Percentiles rank a stretch among this genome's conserved stretches.
phyloP scores from a whole-genome alignment of 2,888 invertebrate genomes.

The Lasius platythorax region DNA sequence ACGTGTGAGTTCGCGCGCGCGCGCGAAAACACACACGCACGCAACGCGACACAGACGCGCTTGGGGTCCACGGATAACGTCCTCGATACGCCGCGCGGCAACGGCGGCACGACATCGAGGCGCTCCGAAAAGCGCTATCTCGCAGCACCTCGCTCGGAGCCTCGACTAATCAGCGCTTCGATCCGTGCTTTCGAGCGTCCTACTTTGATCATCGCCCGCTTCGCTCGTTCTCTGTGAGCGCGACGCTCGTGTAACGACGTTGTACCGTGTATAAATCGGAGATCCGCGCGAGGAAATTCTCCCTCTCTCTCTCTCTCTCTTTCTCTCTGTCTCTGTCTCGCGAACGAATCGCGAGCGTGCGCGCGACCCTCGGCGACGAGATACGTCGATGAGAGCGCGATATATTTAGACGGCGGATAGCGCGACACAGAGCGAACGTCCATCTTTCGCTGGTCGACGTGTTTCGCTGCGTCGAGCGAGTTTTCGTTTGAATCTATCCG shows the following conservation, averaged over 20 bases:
- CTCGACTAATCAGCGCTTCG: conserved; percentile 73
- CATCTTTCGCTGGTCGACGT: conserved; percentile 17
- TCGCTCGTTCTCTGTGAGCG: conserved; percentile 48
- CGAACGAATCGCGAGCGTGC: conserved; percentile 43
- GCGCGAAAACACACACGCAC: background rate
- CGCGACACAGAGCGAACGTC: background rate
- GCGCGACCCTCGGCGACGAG: conserved; percentile 24
- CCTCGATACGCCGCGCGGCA: conserved; percentile 79
- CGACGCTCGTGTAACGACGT: conserved; percentile 51
- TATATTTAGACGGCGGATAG: conserved; percentile 49
- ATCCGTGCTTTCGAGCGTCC: conserved; percentile 76
- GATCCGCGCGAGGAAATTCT: conserved; percentile 8
- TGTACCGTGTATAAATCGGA: conserved; percentile 53
- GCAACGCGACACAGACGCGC: too few relatives aligned
- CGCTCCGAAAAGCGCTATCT: conserved; percentile 82
- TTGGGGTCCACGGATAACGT: conserved; percentile 81
- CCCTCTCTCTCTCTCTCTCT: background rate
- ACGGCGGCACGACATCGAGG: conserved; percentile 74
- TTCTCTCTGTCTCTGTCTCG: background rate
- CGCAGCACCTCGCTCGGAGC: conserved; percentile 71
- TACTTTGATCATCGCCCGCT: conserved; percentile 70
- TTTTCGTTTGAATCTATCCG: conserved; percentile 40
- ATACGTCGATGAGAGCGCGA: conserved; percentile 54
- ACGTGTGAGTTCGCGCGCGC: background rate
- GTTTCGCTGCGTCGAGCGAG: background rate